Percentiles rank a stretch among this genome's conserved stretches.
These are phyloP conservation scores for Microctonus aethiopoides DNA, from an alignment of 2,888 invertebrate genomes.

Conservation along the genomic window DNA sequence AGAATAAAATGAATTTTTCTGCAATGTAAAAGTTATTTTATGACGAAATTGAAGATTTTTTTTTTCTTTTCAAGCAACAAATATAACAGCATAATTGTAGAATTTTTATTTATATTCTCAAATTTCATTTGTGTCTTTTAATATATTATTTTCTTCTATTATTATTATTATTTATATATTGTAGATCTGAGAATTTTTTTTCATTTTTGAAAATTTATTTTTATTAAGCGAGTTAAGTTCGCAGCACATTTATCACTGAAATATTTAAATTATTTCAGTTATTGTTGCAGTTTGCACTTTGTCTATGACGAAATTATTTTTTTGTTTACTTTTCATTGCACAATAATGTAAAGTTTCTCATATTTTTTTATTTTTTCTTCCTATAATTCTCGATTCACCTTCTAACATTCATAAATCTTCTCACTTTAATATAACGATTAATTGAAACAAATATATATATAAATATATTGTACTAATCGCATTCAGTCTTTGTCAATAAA, in stretches of 20 bases:
- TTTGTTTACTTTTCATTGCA: background rate
- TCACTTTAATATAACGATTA: constrained; percentile 5
- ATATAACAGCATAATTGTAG: background rate
- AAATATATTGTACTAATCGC: constrained; percentile 54
- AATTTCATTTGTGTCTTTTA: background rate
- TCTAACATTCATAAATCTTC: constrained; percentile 12
- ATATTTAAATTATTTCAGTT: background rate
- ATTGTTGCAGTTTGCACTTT: background rate
- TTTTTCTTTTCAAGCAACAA: background rate
- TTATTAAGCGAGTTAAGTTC: constrained; percentile 1
- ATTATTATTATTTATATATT: background rate
- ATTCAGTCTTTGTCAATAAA: constrained; percentile 63
- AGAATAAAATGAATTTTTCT: background rate
- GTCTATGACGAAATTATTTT: background rate
- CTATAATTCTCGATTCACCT: background rate
- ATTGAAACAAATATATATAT: constrained; percentile 29
- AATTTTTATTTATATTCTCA: background rate
- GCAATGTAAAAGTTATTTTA: background rate
- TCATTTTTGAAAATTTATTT: background rate
- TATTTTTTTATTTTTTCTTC: background rate
- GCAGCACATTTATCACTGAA: background rate
- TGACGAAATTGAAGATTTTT: background rate
- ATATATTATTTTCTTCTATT: constrained; percentile 9
- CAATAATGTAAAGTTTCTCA: no score
- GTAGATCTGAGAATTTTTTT: constrained; percentile 11